Percentiles rank a stretch among this genome's conserved stretches.
phyloP scores from a whole-genome alignment of 2,888 invertebrate genomes.

The Pollenia angustigena region DNA sequence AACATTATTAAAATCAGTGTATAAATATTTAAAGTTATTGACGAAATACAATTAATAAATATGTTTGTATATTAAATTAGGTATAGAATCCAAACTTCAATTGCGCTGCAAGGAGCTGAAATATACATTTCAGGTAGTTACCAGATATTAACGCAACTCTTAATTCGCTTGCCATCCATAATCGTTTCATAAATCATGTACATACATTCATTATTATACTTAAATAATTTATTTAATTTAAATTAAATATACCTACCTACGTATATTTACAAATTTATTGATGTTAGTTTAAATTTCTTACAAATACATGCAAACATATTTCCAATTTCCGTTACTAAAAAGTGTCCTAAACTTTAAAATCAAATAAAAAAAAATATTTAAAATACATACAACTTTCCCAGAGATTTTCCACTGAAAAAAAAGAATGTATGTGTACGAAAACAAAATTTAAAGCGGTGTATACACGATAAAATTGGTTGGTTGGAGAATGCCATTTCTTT shows the following conservation, averaged over 20 bases:
- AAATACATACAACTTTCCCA: neutral
- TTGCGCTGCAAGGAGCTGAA: too few species aligned
- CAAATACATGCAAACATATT: neutral
- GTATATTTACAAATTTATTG: conserved; percentile 13
- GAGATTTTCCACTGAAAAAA: neutral
- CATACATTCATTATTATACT: neutral
- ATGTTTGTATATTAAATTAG: neutral
- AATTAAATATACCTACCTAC: neutral
- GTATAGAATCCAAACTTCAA: too few species aligned
- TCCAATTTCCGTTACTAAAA: neutral
- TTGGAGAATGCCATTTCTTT: too few species aligned
- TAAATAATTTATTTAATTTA: neutral
- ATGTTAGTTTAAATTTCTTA: neutral
- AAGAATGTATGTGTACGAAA: too few species aligned
- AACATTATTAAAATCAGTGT: neutral
- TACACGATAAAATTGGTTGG: too few species aligned
- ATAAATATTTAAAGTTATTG: neutral
- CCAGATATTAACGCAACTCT: too few species aligned
- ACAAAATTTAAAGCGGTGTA: too few species aligned
- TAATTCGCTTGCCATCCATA: too few species aligned
- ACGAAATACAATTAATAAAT: neutral
- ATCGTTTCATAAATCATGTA: neutral
- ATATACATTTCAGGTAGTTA: too few species aligned
- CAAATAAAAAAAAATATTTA: neutral
- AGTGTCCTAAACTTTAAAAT: conserved; percentile 1